Evolutionary conservation across 2,888 invertebrate species (phyloP), one percentile per base, ranked within the genome.

Genomic region (Leptarthrus brevirostris): DNA sequence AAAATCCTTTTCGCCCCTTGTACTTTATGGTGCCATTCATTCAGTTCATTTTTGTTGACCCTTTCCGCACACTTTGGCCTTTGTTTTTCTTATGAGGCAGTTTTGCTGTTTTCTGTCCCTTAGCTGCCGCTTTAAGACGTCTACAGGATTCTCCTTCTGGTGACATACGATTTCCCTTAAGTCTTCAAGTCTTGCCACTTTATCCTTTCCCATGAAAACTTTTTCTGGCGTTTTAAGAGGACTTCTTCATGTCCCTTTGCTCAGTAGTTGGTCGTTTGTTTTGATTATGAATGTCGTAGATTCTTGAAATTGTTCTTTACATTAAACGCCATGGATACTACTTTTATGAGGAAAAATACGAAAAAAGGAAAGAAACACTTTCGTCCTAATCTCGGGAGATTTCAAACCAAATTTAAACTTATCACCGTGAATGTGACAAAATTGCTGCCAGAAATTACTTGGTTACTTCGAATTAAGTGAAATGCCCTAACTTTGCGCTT

Each of bases 141-240:
- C 14, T 54, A 8, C 14, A 26, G 16, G 47, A 44, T 66, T 66
- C 64, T 24, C 24, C 64, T 36, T 18, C 22, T 36, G 26, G 52
- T 34, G 69, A 69, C 69, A 69, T 52, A 69, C 49, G 52, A 69
- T 69, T 64, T 69, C 69, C 69, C 69, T 69, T 69, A 69, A 69
- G 69, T 69, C 69, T 69, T 69, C 69, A 52, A 69, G 69, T 69
- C 69, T 69, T 69, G 69, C 52, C 69, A 69, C 52, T 69, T 69
- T 69, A 69, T 69, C 69, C 69, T 52, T 30, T 52, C 24, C 18
- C 26, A 24, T 54, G 49, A 44, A 69, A 69, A 69, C 49, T 69
- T 69, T 69, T 52, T 69, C 69, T 69, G 69, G 24, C 69, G 14
- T 69, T 69, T 69, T 69, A 52, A 64, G 64, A 64, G 30, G 52